Conservation (phyloP, 2,888 invertebrate species). For the Amiota mariae region DNA sequence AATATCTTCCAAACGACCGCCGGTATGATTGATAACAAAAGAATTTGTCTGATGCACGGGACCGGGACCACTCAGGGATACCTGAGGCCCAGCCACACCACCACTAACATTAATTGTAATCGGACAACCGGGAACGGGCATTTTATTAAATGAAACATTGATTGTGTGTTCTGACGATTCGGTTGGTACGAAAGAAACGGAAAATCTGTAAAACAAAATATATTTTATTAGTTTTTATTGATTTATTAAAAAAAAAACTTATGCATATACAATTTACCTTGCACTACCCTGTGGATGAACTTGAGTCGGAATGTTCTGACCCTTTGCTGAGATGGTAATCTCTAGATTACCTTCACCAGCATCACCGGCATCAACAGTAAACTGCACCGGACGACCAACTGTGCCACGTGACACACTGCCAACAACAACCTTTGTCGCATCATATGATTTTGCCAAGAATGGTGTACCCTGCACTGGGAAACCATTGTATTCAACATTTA, state of each 20-base stretch:
- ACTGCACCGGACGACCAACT: conserved; percentile 94
- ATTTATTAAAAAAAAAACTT: not conserved
- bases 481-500: conserved; percentile 93
- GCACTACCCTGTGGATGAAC: conserved; percentile 92
- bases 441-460: conserved; percentile 93
- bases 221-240: not conserved
- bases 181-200: conserved; percentile 96
- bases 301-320: conserved; percentile 95
- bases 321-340: conserved; percentile 95
- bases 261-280: conserved; percentile 61
- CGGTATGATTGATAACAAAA: conserved; percentile 84
- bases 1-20: conserved; percentile 92
- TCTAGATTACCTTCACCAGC: conserved; percentile 98
- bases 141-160: conserved; percentile 97
- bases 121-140: conserved; percentile 90
- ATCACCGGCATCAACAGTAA: conserved; percentile 95
- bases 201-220: conserved; percentile 78
- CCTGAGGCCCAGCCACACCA: conserved; percentile 80
- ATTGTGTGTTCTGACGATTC: conserved; percentile 95
- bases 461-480: conserved; percentile 91
- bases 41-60: conserved; percentile 82
- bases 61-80: conserved; percentile 82
- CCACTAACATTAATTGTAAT: conserved; percentile 86
- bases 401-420: conserved; percentile 85
- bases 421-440: conserved; percentile 89